These are phyloP conservation scores for Drosophila gunungcola DNA, from an alignment of 1,140 invertebrate genomes.

Conservation along the genomic window DNA sequence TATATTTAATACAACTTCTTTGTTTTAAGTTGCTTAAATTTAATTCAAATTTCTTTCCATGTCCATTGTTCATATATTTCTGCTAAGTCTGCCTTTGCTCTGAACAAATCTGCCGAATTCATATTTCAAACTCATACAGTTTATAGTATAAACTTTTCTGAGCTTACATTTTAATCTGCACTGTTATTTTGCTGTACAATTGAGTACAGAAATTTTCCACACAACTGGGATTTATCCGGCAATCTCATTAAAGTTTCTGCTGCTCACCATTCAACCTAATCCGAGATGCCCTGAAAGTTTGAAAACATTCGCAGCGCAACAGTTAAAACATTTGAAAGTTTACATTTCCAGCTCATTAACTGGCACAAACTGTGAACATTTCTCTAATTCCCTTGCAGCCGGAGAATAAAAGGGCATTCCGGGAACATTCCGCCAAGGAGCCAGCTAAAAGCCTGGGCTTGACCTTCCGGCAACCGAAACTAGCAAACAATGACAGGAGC, in stretches of 20 bases:
- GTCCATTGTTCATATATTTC: too few relatives aligned
- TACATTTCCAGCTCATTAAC: conserved; percentile 77
- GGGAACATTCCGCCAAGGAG: conserved; percentile 4
- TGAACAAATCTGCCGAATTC: too few relatives aligned
- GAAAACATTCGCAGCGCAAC: conserved; percentile 25
- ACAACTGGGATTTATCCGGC: not conserved
- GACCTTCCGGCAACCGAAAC: conserved; percentile 52
- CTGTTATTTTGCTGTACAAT: not conserved
- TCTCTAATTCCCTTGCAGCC: conserved; percentile 32
- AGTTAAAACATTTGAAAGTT: conserved; percentile 55
- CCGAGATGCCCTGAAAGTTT: conserved; percentile 31
- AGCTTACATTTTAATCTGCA: too few relatives aligned
- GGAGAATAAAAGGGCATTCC: conserved; percentile 8
- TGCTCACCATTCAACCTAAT: conserved; percentile 14
- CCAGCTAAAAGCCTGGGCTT: conserved; percentile 40
- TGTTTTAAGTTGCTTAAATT: too few relatives aligned
- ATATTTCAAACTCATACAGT: too few relatives aligned
- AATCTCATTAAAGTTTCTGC: conserved; percentile 20
- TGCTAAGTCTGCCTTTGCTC: too few relatives aligned
- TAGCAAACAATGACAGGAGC: conserved; percentile 36
- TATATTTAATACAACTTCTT: too few relatives aligned
- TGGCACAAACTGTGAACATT: conserved; percentile 67
- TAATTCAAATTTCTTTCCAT: too few relatives aligned
- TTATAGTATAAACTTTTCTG: too few relatives aligned
- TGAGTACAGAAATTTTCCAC: not conserved